Evolutionary conservation across 2,797 vertebrate species (phyloP), one percentile per base, ranked within the genome.

Genomic region (Ambastaia sidthimunki): DNA sequence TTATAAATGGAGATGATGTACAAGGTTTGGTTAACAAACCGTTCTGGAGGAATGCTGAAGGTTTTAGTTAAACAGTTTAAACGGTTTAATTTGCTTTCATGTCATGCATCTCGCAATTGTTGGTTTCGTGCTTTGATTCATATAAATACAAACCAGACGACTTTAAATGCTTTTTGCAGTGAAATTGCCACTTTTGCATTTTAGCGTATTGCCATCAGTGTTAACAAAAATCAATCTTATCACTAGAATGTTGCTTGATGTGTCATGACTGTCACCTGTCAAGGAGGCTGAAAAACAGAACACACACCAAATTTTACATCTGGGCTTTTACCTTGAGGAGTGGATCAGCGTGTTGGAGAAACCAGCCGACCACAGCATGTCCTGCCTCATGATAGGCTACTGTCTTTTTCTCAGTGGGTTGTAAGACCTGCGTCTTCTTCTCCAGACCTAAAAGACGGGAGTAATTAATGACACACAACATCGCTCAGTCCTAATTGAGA

Each of bases 391-490:
- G 93, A 70, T 91, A 95, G 0, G 94, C 93, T 3, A 94, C 93
- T 0, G 90, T 91, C 52, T 83, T 90, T 90, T 94, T 95, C 90
- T 95, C 93, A 0, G 81, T 72, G 3, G 93, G 94, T 84, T 94
- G 94, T 54, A 94, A 91, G 5, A 94, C 92, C 85, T 94, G 94
- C 3, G 91, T 94, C 88, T 91, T 96, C 89, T 95, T 95, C 89
- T 96, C 94, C 21, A 96, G 89, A 72, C 95, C 94, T 94, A 77
- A 10, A 83, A 1, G 25, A 52, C 71, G 16, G 63, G 4, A 4
- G 60, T 47, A 1, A 48, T 55, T 1, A 1, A 34, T 34, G 7
- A 66, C 25, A 37, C 4, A 37, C 7, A 5, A 37, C 1, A 37
- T 37, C 5, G 4, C 4, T 6, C 4, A 37, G 34, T 37, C 34